These are phyloP conservation scores for Nephila pilipes DNA, from an alignment of 1,140 invertebrate genomes.

Conservation along the genomic window DNA sequence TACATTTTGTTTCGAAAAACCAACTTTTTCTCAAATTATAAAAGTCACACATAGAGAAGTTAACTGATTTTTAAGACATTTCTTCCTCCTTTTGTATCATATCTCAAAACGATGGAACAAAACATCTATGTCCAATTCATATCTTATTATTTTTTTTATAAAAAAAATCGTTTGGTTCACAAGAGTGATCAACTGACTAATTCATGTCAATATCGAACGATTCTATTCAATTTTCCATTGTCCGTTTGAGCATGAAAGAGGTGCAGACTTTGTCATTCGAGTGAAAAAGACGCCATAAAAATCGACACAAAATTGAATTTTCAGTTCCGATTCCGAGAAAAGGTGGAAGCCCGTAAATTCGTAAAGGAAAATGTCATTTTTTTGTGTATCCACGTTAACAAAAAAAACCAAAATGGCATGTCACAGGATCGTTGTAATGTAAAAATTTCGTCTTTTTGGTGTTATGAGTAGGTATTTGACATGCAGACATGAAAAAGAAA, in stretches of 20 bases:
- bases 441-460: background rate
- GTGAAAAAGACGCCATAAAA: background rate
- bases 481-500: background rate
- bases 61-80: too few relatives aligned
- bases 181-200: too few relatives aligned
- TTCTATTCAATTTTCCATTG: background rate
- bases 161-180: too few relatives aligned
- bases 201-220: too few relatives aligned
- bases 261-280: background rate
- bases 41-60: too few relatives aligned
- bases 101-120: too few relatives aligned
- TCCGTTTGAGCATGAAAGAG: background rate
- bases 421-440: background rate
- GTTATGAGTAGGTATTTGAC: background rate
- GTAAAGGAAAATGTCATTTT: background rate
- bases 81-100: too few relatives aligned
- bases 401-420: background rate
- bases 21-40: too few relatives aligned
- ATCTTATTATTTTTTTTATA: too few relatives aligned
- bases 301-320: background rate
- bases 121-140: too few relatives aligned
- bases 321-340: background rate
- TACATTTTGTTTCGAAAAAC: too few relatives aligned
- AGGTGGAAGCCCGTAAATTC: background rate
- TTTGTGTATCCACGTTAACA: background rate